phyloP scores from a whole-genome alignment of 2,888 invertebrate genomes.

The Drosophila barbarae region DNA sequence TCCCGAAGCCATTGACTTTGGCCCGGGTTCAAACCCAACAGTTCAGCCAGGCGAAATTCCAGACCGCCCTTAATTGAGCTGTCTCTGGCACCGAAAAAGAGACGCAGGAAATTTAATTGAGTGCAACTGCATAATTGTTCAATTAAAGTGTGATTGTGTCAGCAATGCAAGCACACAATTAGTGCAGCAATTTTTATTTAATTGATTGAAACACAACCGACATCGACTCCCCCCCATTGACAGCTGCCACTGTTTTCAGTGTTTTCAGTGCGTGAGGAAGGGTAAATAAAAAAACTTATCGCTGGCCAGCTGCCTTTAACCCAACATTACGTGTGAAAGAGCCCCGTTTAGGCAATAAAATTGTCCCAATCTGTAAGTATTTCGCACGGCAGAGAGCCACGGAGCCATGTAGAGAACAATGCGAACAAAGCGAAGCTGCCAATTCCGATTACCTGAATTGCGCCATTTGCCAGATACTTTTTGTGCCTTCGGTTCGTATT shows the following conservation, averaged over 20 bases:
- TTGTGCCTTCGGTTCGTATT: conserved; percentile 10
- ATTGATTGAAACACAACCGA: conserved; percentile 55
- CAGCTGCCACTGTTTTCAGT: conserved; percentile 13
- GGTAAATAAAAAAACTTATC: conserved; percentile 44
- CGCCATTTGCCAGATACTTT: conserved; percentile 34
- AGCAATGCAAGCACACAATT: conserved; percentile 49
- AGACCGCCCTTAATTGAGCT: conserved; percentile 29
- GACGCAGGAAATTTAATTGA: conserved; percentile 59
- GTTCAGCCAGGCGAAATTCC: conserved; percentile 44
- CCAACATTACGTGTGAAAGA: conserved; percentile 20
- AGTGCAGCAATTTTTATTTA: conserved; percentile 56
- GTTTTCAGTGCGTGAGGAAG: conserved; percentile 49
- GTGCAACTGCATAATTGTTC: conserved; percentile 68
- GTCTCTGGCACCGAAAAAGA: conserved; percentile 27
- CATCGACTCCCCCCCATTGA: conserved; percentile 28
- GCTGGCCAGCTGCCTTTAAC: conserved; percentile 9
- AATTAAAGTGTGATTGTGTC: conserved; percentile 64
- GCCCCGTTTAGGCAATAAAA: conserved; percentile 21
- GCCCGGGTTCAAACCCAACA: conserved; percentile 47
- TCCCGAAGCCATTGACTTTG: conserved; percentile 28
- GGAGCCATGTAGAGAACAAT: conserved; percentile 16
- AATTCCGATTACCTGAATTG: conserved; percentile 36
- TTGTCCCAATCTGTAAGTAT: conserved; percentile 32
- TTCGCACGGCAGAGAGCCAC: conserved; percentile 13
- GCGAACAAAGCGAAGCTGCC: conserved; percentile 28